A percentile compares a stretch with the other conserved stretches of the same genome.
phyloP scores from a whole-genome alignment of 2,113 vertebrate genomes.

The Rhodinocichla rosea region DNA sequence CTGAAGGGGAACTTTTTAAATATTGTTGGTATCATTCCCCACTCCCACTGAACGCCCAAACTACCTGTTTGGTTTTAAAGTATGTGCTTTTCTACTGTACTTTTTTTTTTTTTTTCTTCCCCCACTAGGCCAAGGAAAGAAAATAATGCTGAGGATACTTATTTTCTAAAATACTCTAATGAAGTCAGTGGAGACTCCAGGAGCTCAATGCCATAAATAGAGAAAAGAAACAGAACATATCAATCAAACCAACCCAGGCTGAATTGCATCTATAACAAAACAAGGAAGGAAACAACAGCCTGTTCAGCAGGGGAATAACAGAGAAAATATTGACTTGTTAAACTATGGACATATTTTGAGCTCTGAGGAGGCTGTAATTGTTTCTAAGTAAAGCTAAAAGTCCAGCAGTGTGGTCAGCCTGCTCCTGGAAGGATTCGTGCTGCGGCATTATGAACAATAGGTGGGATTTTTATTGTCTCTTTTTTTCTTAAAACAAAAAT shows the following conservation, averaged over 20 bases:
- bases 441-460: neutral
- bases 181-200: constrained; percentile 43
- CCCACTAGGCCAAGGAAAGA: neutral
- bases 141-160: constrained; percentile 39
- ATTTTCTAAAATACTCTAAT: constrained; percentile 53
- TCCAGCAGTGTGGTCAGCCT: neutral
- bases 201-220: neutral
- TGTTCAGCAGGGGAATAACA: neutral
- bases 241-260: constrained; percentile 34
- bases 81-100: neutral
- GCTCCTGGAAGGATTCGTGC: neutral
- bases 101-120: neutral
- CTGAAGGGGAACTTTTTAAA: neutral
- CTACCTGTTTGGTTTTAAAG: neutral
- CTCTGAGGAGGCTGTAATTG: neutral
- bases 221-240: constrained; percentile 46
- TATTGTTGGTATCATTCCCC: neutral
- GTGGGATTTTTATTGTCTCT: neutral
- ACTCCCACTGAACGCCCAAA: neutral
- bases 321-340: constrained; percentile 34
- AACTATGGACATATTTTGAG: neutral
- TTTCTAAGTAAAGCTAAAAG: constrained; percentile 33
- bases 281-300: neutral
- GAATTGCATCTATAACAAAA: constrained; percentile 9
- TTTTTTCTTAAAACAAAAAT: neutral